Evolutionary conservation across 2,888 invertebrate species (phyloP), one percentile per base, ranked within the genome.

Genomic region (Stenoptilia bipunctidactyla): DNA sequence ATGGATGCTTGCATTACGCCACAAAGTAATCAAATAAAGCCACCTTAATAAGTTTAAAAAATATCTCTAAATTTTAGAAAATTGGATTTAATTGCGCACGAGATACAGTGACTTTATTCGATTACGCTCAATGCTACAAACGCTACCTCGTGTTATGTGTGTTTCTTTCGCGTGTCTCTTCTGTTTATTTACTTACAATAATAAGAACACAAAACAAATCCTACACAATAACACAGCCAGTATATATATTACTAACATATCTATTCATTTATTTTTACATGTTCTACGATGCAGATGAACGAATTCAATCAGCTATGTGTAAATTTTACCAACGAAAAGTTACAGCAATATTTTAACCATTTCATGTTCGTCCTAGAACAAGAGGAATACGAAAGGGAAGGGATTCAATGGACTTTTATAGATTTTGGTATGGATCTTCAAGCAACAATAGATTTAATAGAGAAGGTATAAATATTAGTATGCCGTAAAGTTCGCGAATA

Each of bases 261-360:
- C 47, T 50, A 50, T 56, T 58, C 51, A 52, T 61, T 58, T 59
- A 55, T 72, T 53, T 69, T 76, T 76, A 45, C 57, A 59, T 66
- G 52, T 63, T 50, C 58, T 57, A 58, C 61, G 60, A 53, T 56
- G 59, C 88, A 95, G 95, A 91, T 88, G 87, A 96, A 96, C 87
- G 91, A 94, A 70, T 96, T 96, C 88, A 95, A 96, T 86, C 96
- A 96, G 84, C 89, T 96, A 70, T 96, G 96, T 88, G 94, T 96
- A 89, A 96, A 96, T 88, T 96, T 94, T 88, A 94, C 94, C 66
- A 96, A 96, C 80, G 96, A 96, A 86, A 93, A 94, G 82, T 88
- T 96, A 59, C 96, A 96, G 85, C 96, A 96, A 74, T 96, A 93
- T 87, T 96, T 96, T 90, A 96, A 96, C 84, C 95, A 96, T 77